Conservation (phyloP, 2,888 invertebrate genomes). For the Baronia brevicornis region DNA sequence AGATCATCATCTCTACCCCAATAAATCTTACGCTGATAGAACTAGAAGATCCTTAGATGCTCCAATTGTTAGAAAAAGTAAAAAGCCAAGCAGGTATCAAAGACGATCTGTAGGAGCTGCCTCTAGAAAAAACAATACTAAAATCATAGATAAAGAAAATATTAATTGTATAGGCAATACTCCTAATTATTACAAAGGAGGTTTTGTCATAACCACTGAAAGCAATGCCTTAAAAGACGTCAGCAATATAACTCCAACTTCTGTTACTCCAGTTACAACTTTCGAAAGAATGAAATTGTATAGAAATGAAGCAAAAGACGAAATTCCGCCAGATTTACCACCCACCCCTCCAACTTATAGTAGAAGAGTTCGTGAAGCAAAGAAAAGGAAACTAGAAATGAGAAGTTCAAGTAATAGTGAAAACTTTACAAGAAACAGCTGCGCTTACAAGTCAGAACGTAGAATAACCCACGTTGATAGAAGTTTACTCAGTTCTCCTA, state of each 20-base stretch:
- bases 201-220: slow-evolving; percentile 72
- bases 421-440: slow-evolving; percentile 48
- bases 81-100: slow-evolving; percentile 65
- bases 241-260: slow-evolving; percentile 77
- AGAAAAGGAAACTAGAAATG: slow-evolving; percentile 68
- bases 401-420: slow-evolving; percentile 40
- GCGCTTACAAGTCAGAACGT: slow-evolving; percentile 60
- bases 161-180: slow-evolving; percentile 71
- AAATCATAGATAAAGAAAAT: slow-evolving; percentile 62
- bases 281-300: slow-evolving; percentile 48
- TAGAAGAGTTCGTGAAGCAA: slow-evolving; percentile 64
- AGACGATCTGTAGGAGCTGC: slow-evolving; percentile 58
- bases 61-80: slow-evolving; percentile 57
- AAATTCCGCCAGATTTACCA: slow-evolving; percentile 52
- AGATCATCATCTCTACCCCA: slow-evolving; percentile 30
- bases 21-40: slow-evolving; percentile 36
- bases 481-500: slow-evolving; percentile 34
- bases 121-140: slow-evolving; percentile 47
- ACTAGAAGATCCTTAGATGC: slow-evolving; percentile 56
- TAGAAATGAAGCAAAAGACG: slow-evolving; percentile 43
- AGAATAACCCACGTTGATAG: slow-evolving; percentile 46
- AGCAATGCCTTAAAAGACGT: slow-evolving; percentile 73
- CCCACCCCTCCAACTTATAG: slow-evolving; percentile 63
- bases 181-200: slow-evolving; percentile 77
- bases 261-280: slow-evolving; percentile 50